Conservation (phyloP, 2,113 vertebrate species). For the Anthoscopus minutus region DNA sequence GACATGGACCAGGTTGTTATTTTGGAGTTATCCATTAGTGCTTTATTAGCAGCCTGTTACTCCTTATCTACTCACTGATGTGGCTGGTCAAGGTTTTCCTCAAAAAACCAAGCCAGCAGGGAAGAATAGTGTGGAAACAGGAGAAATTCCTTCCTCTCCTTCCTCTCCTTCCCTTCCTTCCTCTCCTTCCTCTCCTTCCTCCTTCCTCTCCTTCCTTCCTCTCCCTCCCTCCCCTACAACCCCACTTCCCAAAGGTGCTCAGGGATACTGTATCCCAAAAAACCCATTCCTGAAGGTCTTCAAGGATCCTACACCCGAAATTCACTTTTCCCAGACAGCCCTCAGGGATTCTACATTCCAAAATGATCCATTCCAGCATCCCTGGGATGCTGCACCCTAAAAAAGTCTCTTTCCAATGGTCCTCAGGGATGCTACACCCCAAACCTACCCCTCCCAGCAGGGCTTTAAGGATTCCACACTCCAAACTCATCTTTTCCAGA, state of each 20-base stretch:
- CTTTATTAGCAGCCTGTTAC: neutral
- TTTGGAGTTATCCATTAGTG: neutral
- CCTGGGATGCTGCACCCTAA: neutral
- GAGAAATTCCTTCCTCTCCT: neutral
- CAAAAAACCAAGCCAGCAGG: neutral
- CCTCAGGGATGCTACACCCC: neutral
- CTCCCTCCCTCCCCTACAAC: neutral
- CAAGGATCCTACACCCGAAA: neutral
- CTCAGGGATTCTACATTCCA: neutral
- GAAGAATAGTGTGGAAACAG: neutral
- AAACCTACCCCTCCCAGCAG: neutral
- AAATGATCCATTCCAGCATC: neutral
- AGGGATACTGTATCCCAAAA: neutral
- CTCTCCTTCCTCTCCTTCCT: no score
- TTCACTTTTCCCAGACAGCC: neutral
- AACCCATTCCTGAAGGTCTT: neutral
- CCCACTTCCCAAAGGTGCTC: neutral
- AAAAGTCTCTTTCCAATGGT: neutral
- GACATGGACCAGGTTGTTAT: neutral
- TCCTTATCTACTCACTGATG: neutral
- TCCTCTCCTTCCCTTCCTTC: neutral
- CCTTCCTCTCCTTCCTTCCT: no score
- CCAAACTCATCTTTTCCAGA: no score
- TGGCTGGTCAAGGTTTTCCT: neutral
- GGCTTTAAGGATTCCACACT: neutral